phyloP scores from a whole-genome alignment of 2,888 invertebrate genomes.

The Cosmia pyralina region DNA sequence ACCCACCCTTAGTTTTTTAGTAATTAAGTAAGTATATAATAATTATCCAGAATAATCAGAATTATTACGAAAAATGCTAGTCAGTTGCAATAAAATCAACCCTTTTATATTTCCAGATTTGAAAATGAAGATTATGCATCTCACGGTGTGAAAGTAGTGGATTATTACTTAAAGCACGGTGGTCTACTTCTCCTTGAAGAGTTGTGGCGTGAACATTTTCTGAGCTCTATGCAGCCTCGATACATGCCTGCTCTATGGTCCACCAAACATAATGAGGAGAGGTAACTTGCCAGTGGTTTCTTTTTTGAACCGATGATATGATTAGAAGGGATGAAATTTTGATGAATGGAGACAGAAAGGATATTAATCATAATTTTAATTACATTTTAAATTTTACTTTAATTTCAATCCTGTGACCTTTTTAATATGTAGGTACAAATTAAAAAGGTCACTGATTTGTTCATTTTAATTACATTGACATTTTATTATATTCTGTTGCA shows the following conservation, averaged over 20 bases:
- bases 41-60: not conserved
- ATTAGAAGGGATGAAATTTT: too few relatives aligned
- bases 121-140: slow-evolving; percentile 86
- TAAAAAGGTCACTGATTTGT: too few relatives aligned
- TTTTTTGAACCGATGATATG: not conserved
- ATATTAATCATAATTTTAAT: too few relatives aligned
- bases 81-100: not conserved
- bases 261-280: slow-evolving; percentile 92
- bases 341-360: not conserved
- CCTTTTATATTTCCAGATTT: slow-evolving; percentile 72
- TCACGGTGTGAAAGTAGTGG: slow-evolving; percentile 91
- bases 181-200: slow-evolving; percentile 92
- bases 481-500: too few relatives aligned
- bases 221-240: slow-evolving; percentile 92
- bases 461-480: too few relatives aligned
- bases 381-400: too few relatives aligned
- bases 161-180: slow-evolving; percentile 85
- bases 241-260: slow-evolving; percentile 94
- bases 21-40: too few relatives aligned
- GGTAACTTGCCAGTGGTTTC: slow-evolving; percentile 68
- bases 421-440: too few relatives aligned
- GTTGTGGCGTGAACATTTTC: slow-evolving; percentile 94
- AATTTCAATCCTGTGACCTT: too few relatives aligned
- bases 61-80: too few relatives aligned
- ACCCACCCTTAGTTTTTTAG: not conserved